These are phyloP conservation scores for Pangasianodon gigas DNA, from an alignment of 2,113 vertebrate genomes.

Conservation along the genomic window DNA sequence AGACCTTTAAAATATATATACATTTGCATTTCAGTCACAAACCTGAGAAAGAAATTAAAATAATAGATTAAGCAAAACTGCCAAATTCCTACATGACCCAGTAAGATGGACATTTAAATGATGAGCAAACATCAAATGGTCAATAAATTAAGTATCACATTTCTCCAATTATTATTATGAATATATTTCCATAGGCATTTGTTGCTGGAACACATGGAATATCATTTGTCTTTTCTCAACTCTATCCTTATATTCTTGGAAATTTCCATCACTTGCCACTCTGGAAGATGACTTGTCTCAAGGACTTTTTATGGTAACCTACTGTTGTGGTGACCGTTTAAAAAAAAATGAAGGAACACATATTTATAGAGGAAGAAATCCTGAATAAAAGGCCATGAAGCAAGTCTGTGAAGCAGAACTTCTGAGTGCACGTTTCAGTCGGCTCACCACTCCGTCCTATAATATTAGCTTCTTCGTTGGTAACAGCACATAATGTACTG, in stretches of 20 bases:
- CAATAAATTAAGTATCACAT: conserved; percentile 13
- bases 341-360: conserved; percentile 44
- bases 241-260: conserved; percentile 30
- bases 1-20: background rate
- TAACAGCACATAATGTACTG: conserved; percentile 44
- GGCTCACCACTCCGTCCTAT: conserved; percentile 40
- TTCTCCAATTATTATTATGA: conserved; percentile 35
- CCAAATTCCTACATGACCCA: background rate
- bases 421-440: conserved; percentile 50
- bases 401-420: conserved; percentile 58
- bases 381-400: conserved; percentile 58
- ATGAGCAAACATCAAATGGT: background rate
- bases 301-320: conserved; percentile 47
- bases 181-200: conserved; percentile 50
- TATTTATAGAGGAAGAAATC: conserved; percentile 61
- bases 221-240: conserved; percentile 18
- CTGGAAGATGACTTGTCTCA: conserved; percentile 46
- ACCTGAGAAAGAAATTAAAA: conserved; percentile 7
- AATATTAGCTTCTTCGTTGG: conserved; percentile 48
- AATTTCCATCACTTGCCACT: conserved; percentile 45
- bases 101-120: conserved; percentile 17
- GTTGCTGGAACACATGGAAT: conserved; percentile 33
- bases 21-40: conserved; percentile 17
- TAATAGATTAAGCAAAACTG: conserved; percentile 3
- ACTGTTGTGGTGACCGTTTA: conserved; percentile 37